Base-by-base conservation (phyloP, 2,797 vertebrate genomes). In the Halcyon smyrnensis region DNA sequence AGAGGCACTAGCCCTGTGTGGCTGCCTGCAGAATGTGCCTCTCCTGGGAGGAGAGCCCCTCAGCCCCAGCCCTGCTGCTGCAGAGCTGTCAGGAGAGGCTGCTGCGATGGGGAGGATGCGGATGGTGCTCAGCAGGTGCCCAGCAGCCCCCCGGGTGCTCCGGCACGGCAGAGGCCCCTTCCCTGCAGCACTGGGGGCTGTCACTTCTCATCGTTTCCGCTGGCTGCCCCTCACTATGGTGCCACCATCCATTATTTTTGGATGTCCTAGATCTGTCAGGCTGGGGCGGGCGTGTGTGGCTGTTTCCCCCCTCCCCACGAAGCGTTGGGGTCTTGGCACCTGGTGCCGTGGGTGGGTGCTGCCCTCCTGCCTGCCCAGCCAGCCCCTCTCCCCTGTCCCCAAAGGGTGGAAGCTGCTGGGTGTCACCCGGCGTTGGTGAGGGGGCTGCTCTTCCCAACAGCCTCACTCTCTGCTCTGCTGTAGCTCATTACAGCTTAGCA, bases 211-310 rank as follows among this genome's bases (percentile, higher is more conserved):
- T 97, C n/a, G 2, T 68, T 97, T 97, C 93, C 25, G 5, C 92
- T 74, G 89, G 83, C 76, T 14, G 65, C 88, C 64, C 80, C 78
- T 92, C 5, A 14, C 92, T 34, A 67, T 11, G 1, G 65, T 74
- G 91, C 91, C 92, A 86, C 91, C 89, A 50, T 79, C 0, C 9
- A 51, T 94, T 95, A 89, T 93, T 95, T 95, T 95, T 89, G 81
- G 82, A 59, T 96, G 97, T 88, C 95, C 96, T 90, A 96, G 90
- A 95, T 97, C 95, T 97, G 97, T 97, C 97, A 96, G 83, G 75
- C 36, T 3, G 0, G 77, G 87, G 46, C 83, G 59, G 69, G 78
- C 68, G 0, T 4, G 6, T 53, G 60, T 5, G 9, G 53, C 92
- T 92, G 57, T 54, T 93, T 14, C 7, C 28, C 36, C 68, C 2